These are phyloP conservation scores for Coreius guichenoti DNA, from an alignment of 2,797 vertebrate genomes.

Conservation along the genomic window DNA sequence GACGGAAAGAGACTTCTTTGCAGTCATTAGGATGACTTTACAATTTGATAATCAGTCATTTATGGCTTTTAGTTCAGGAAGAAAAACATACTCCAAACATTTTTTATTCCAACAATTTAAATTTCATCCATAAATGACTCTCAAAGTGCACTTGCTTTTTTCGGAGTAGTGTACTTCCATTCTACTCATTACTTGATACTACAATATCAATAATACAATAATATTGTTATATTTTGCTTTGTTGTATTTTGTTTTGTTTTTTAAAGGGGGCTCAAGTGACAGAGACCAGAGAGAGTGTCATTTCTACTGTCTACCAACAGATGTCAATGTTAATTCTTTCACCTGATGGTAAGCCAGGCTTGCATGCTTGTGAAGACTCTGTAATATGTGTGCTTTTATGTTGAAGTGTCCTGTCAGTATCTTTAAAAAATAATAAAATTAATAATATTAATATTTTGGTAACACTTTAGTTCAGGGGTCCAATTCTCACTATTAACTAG, in stretches of 20 bases:
- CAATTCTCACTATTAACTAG: no score
- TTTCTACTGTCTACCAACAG: slow-evolving; percentile 6
- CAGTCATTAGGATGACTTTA: neutral
- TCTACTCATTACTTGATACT: neutral
- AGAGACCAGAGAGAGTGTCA: neutral
- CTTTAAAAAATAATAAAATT: neutral
- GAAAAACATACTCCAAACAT: neutral
- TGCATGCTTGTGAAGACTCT: neutral
- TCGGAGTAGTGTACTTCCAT: neutral
- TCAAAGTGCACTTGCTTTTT: neutral
- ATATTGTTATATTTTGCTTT: neutral
- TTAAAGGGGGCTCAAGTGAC: neutral
- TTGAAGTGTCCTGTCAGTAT: neutral
- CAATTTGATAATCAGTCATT: neutral
- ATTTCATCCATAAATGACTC: neutral
- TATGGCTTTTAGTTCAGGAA: neutral
- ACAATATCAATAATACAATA: no score
- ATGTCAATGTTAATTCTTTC: slow-evolving; percentile 5
- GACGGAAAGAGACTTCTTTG: neutral
- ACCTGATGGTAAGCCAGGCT: neutral
- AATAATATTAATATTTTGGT: no score
- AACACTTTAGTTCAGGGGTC: no score
- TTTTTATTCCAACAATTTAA: neutral
- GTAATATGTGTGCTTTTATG: neutral
- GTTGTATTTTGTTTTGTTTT: neutral